Evolutionary conservation across 1,140 invertebrate genomes (phyloP).

Genomic region (Teleopsis dalmanni): DNA sequence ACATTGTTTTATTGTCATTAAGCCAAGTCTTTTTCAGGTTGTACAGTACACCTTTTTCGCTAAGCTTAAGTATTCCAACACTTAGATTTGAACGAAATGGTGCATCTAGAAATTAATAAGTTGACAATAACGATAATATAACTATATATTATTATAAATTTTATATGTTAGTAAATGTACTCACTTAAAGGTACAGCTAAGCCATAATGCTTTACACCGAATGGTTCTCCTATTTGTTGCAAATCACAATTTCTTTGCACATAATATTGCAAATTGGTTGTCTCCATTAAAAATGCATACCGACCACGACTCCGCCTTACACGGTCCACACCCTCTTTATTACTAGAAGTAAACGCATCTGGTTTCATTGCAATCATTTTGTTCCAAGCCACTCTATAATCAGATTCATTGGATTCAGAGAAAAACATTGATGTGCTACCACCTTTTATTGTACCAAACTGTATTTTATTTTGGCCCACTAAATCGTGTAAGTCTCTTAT

Average conservation of each 20-base stretch:
- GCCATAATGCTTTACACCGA: conserved; percentile 74
- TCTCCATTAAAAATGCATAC: conserved; percentile 84
- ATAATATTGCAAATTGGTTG: conserved; percentile 70
- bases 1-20: conserved; percentile 41
- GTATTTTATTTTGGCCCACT: conserved; percentile 77
- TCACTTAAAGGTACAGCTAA: conserved; percentile 37
- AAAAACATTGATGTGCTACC: conserved; percentile 60
- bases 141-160: no score
- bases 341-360: conserved; percentile 69
- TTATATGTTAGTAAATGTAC: background rate
- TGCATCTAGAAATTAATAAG: conserved; percentile 18
- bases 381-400: conserved; percentile 65
- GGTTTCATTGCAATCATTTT: conserved; percentile 74
- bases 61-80: conserved; percentile 67
- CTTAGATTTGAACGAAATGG: conserved; percentile 62
- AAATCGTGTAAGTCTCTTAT: conserved; percentile 83
- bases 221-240: conserved; percentile 65
- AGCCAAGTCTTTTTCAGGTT: conserved; percentile 79
- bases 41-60: conserved; percentile 69
- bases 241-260: conserved; percentile 67
- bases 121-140: background rate
- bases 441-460: conserved; percentile 70
- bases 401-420: conserved; percentile 58
- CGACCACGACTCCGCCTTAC: conserved; percentile 56
- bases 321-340: conserved; percentile 74